These are phyloP conservation scores for Litocranius walleri DNA, from an alignment of 2,113 vertebrate genomes.

Conservation along the genomic window DNA sequence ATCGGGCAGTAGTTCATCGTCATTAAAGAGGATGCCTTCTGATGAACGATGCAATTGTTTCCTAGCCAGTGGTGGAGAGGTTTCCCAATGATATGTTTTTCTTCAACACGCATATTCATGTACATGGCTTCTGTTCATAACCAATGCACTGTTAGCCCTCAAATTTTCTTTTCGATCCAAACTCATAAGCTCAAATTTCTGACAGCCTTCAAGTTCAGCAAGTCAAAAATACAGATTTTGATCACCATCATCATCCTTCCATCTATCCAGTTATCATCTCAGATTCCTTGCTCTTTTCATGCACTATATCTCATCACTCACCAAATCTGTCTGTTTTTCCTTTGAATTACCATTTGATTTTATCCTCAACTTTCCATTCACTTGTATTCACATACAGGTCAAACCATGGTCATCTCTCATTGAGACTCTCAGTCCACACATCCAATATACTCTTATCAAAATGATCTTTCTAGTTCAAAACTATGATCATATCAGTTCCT, in stretches of 20 bases:
- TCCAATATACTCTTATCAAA: not conserved
- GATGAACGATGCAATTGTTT: not conserved
- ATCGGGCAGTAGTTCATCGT: not conserved
- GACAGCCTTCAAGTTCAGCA: not conserved
- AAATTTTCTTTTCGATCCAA: not conserved
- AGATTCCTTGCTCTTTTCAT: not conserved
- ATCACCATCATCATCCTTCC: not conserved
- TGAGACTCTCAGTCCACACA: not conserved
- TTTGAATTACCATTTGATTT: not conserved
- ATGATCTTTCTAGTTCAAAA: constrained; percentile 22
- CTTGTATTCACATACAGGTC: not conserved
- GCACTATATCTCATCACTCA: not conserved
- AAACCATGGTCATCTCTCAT: not conserved
- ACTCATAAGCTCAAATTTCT: not conserved
- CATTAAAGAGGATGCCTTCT: not conserved
- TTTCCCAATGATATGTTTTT: not conserved
- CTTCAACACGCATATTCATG: not conserved
- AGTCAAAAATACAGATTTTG: not conserved
- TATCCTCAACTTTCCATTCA: not conserved
- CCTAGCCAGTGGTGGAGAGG: not conserved
- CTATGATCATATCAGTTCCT: not conserved
- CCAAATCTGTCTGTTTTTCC: not conserved
- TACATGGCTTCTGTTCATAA: not conserved
- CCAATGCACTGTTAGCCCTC: not conserved
- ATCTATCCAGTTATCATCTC: not conserved